phyloP scores from a whole-genome alignment of 2,888 invertebrate species.

The Phoenoteleia sp. region DNA sequence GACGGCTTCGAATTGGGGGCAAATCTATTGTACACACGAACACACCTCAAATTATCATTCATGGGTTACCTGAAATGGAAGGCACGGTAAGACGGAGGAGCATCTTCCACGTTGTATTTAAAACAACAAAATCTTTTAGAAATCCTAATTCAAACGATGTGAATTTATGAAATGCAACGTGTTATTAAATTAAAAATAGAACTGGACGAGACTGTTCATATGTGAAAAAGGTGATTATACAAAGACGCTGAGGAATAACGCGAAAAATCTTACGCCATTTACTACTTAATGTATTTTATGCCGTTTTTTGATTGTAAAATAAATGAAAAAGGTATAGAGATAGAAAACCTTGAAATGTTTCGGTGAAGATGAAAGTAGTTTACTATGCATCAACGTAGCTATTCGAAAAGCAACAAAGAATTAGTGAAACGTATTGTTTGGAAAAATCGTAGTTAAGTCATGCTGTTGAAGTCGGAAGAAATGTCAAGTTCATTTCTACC shows the following conservation, averaged over 20 bases:
- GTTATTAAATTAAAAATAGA: too few relatives aligned
- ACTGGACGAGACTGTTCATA: too few relatives aligned
- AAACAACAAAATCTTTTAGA: not conserved
- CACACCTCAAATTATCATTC: constrained; percentile 47
- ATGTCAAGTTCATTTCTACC: constrained; percentile 46
- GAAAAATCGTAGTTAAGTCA: constrained; percentile 20
- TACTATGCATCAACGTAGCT: not conserved
- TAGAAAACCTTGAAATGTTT: not conserved
- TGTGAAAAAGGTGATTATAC: too few relatives aligned
- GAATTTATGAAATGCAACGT: not conserved
- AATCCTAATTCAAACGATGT: not conserved
- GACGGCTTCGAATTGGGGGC: constrained; percentile 44
- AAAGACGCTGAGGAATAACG: too few relatives aligned
- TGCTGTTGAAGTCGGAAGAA: constrained; percentile 11
- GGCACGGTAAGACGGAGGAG: not conserved
- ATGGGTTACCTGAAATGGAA: constrained; percentile 11
- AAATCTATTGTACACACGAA: constrained; percentile 40
- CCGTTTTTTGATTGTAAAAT: too few relatives aligned
- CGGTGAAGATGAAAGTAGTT: not conserved
- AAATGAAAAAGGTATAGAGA: not conserved
- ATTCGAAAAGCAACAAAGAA: not conserved
- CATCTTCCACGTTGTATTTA: not conserved
- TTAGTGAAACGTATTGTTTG: constrained; percentile 19
- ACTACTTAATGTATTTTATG: too few relatives aligned
- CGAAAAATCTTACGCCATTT: too few relatives aligned